phyloP scores from a whole-genome alignment of 2,888 invertebrate species.

The Nomada fabriciana region DNA sequence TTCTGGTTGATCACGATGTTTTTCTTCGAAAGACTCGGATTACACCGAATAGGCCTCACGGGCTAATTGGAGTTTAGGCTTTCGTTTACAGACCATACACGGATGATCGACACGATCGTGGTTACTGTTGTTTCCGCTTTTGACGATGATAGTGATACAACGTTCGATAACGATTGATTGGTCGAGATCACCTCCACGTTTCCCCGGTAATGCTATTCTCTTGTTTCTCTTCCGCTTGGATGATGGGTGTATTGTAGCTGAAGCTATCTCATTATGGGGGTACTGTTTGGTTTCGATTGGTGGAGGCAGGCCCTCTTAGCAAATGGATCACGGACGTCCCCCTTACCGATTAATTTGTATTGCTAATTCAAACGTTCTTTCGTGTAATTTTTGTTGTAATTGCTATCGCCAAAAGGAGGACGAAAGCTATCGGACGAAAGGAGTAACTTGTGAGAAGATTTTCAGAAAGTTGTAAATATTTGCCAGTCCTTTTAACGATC shows the following conservation, averaged over 20 bases:
- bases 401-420: too few relatives aligned
- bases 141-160: conserved; percentile 62
- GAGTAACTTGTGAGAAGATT: neutral
- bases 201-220: conserved; percentile 82
- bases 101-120: conserved; percentile 46
- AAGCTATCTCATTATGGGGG: conserved; percentile 78
- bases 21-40: conserved; percentile 6
- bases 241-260: conserved; percentile 82
- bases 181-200: conserved; percentile 74
- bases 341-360: conserved; percentile 74
- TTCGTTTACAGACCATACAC: conserved; percentile 15
- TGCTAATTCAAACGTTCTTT: conserved; percentile 58
- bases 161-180: conserved; percentile 66
- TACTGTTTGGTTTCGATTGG: conserved; percentile 75
- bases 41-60: conserved; percentile 13
- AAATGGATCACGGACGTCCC: conserved; percentile 63
- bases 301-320: conserved; percentile 53
- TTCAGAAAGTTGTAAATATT: too few relatives aligned
- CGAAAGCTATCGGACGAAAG: too few relatives aligned
- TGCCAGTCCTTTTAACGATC: too few relatives aligned
- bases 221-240: conserved; percentile 82
- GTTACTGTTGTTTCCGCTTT: conserved; percentile 45
- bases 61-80: conserved; percentile 44
- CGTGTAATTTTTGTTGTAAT: neutral
- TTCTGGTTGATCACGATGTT: neutral